phyloP scores from a whole-genome alignment of 2,888 invertebrate genomes.

The Clivina fossor region DNA sequence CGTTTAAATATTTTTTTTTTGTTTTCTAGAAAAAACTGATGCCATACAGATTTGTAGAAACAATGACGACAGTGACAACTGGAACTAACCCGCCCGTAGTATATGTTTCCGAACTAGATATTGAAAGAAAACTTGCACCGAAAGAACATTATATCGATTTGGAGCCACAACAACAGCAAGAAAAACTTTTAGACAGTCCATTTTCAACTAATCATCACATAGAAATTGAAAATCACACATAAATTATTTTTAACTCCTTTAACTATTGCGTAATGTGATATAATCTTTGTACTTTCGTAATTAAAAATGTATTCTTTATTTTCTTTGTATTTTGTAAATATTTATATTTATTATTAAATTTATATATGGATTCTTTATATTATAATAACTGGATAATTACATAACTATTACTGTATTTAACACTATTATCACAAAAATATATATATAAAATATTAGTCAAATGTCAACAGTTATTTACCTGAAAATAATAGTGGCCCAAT shows the following conservation, averaged over 20 bases:
- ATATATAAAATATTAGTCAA: constrained; percentile 20
- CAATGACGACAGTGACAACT: constrained; percentile 39
- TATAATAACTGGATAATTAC: constrained; percentile 14
- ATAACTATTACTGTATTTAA: constrained; percentile 30
- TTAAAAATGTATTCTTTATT: constrained; percentile 7
- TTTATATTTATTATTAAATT: constrained; percentile 27
- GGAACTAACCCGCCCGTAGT: constrained; percentile 25
- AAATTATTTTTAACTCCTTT: too few species aligned
- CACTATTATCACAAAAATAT: constrained; percentile 29
- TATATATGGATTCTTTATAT: constrained; percentile 4
- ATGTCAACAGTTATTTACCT: too few species aligned
- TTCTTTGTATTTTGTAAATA: constrained; percentile 19
- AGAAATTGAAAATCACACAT: constrained; percentile 21
- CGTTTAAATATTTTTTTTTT: background rate
- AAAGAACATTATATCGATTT: constrained; percentile 45
- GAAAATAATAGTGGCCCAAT: too few species aligned
- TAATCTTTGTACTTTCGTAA: constrained; percentile 5
- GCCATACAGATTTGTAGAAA: constrained; percentile 42
- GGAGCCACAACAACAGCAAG: constrained; percentile 43
- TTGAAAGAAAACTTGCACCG: constrained; percentile 37
- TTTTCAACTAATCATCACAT: constrained; percentile 25
- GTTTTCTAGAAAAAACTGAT: constrained; percentile 40
- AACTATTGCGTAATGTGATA: constrained; percentile 11
- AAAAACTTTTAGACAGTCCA: constrained; percentile 17
- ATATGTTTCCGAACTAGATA: constrained; percentile 35